These are phyloP conservation scores for Rhynchophorus ferrugineus DNA, from an alignment of 1,140 invertebrate genomes.

Conservation along the genomic window DNA sequence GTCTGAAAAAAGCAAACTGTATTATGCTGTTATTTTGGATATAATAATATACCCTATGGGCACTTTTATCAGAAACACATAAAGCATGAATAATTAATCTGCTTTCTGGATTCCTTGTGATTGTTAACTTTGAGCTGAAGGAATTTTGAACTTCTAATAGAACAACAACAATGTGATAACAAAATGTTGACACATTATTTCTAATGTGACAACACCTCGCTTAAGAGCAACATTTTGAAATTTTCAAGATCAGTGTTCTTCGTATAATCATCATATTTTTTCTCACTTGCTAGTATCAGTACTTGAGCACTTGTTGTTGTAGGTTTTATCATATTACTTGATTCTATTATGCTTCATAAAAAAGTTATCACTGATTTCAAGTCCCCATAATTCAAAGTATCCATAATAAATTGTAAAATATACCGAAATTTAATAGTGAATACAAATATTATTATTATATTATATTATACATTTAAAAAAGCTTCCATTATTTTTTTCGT, in stretches of 20 bases:
- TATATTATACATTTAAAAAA: conserved; percentile 21
- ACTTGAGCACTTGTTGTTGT: conserved; percentile 17
- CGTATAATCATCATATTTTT: conserved; percentile 9
- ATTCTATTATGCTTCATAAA: conserved; percentile 23
- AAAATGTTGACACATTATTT: conserved; percentile 14
- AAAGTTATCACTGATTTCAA: conserved; percentile 2
- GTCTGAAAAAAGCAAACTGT: conserved; percentile 13
- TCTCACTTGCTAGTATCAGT: conserved; percentile 5
- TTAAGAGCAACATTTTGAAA: conserved; percentile 20
- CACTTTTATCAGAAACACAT: conserved; percentile 19
- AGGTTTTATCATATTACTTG: conserved; percentile 26
- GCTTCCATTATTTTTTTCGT: conserved; percentile 22
- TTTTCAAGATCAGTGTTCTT: not conserved
- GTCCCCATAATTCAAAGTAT: conserved; percentile 7
- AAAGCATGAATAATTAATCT: conserved; percentile 27
- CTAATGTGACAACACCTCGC: conserved; percentile 12
- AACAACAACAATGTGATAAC: no score
- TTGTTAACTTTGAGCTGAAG: conserved; percentile 18
- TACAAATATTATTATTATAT: not conserved
- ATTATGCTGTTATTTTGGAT: not conserved
- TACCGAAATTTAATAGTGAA: conserved; percentile 13
- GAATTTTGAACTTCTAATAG: conserved; percentile 7
- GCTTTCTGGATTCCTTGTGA: conserved; percentile 26
- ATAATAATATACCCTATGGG: conserved; percentile 20
- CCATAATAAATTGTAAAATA: conserved; percentile 15